Evolutionary conservation across 2,797 vertebrate genomes (phyloP).

Genomic region (Gadopsis marmoratus): DNA sequence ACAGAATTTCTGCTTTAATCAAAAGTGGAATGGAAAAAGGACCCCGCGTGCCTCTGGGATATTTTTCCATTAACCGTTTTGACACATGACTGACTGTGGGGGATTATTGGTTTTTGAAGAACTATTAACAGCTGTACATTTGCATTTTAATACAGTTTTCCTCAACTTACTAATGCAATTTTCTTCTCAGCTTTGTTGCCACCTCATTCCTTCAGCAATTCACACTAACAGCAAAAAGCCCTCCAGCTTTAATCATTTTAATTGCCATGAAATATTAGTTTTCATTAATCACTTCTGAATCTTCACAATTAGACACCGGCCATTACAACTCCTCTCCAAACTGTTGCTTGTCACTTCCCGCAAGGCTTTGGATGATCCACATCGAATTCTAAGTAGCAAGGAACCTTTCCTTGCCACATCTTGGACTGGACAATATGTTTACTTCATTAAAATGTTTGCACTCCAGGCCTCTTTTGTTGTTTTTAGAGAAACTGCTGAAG

Average conservation of each 20-base stretch:
- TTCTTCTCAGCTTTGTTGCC: constrained; percentile 94
- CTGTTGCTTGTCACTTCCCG: constrained; percentile 47
- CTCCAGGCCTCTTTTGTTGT: neutral
- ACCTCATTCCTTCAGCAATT: constrained; percentile 91
- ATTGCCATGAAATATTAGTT: constrained; percentile 85
- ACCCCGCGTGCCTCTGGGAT: constrained; percentile 94
- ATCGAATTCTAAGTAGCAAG: constrained; percentile 16
- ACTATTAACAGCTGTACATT: constrained; percentile 99
- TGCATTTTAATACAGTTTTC: constrained; percentile 99
- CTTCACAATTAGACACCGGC: constrained; percentile 59
- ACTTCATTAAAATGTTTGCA: constrained; percentile 19
- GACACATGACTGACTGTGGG: constrained; percentile 99
- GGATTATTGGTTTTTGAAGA: constrained; percentile 99
- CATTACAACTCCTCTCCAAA: constrained; percentile 59
- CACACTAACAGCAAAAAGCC: constrained; percentile 78
- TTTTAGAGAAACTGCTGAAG: constrained; percentile 4
- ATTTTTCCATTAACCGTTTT: constrained; percentile 99
- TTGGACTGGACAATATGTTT: neutral
- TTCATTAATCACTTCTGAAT: constrained; percentile 85
- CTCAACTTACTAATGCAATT: constrained; percentile 96
- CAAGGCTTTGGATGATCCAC: constrained; percentile 45
- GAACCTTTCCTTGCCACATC: constrained; percentile 4
- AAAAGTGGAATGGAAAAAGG: constrained; percentile 94
- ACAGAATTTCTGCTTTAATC: constrained; percentile 96
- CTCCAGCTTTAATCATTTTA: constrained; percentile 85